Percentiles rank a stretch among this genome's conserved stretches.
Evolutionary conservation across 2,797 vertebrate species (phyloP).

Genomic region (Lycodopsis pacificus): DNA sequence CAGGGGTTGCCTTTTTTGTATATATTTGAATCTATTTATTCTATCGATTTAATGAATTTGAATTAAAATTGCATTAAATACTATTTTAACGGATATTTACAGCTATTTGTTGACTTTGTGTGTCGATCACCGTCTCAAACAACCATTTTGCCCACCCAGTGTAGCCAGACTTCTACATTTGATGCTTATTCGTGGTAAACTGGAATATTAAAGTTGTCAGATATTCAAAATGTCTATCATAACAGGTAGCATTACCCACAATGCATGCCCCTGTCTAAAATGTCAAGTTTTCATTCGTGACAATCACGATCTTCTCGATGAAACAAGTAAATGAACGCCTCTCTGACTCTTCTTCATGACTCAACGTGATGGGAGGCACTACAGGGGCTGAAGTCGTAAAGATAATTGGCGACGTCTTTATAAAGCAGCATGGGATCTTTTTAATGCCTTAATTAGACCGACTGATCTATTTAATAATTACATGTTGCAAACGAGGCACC

Average conservation of each 20-base stretch:
- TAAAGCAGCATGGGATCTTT: slow-evolving; percentile 45
- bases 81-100: background rate
- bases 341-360: slow-evolving; percentile 9
- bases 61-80: too few relatives aligned
- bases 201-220: too few relatives aligned
- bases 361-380: background rate
- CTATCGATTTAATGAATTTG: background rate
- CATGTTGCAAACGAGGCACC: slow-evolving; percentile 23
- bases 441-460: slow-evolving; percentile 57
- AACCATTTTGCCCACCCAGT: background rate
- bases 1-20: background rate
- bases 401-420: slow-evolving; percentile 34
- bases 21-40: background rate
- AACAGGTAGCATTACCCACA: too few relatives aligned
- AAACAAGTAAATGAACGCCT: background rate
- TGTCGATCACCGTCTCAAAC: background rate
- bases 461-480: slow-evolving; percentile 54
- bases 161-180: background rate
- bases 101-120: background rate
- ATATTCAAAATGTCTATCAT: too few relatives aligned
- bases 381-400: slow-evolving; percentile 7
- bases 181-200: background rate
- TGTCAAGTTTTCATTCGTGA: background rate
- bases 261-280: background rate
- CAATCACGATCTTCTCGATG: background rate